Base-by-base conservation (phyloP, 1,140 invertebrate species). In the Choristoneura fumiferana region DNA sequence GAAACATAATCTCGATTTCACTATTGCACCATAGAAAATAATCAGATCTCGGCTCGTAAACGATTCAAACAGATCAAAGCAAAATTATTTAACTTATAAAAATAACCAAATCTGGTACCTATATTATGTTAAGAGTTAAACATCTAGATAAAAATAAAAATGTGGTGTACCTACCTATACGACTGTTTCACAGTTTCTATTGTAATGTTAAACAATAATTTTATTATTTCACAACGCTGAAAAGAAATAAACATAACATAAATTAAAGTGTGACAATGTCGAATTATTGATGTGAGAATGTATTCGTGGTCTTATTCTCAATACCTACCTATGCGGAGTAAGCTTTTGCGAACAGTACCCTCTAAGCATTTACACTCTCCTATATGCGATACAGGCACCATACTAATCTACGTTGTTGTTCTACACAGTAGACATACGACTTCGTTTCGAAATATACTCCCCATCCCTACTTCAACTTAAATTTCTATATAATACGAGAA, bases 351-450 rank as follows among this genome's bases (percentile, higher is more conserved):
- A 29, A 29, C 43, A 29, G 29, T 29, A 49, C 22, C 43, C 40
- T 45, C 18, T 49, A 49, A 17, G 22, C 22, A 29, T 29, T 54
- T 14, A 14, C 52, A 36, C 34, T 54, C 34, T 49, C 43, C 18
- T 49, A 49, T n/a, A n/a, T 12, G 22, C 43, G 63, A 72, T 64
- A 71, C 66, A 72, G 69, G 71, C 74, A 78, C 67, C 70, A 63
- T 56, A 77, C 74, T 80, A 76, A 74, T 71, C 71, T 83, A 82
- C 63, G 71, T 67, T 78, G 75, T 83, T 71, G 83, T 85, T 84
- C 85, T 88, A 88, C 85, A 88, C 78, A 88, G 85, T 88, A 88
- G 85, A 88, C 81, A 88, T 86, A 85, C 78, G 69, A 81, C 76
- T 83, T 83, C 82, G 79, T 85, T 88, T 87, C 85, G 84, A 88